Evolutionary conservation across 2,888 invertebrate genomes (phyloP).

Genomic region (Chymomyza procnemis): DNA sequence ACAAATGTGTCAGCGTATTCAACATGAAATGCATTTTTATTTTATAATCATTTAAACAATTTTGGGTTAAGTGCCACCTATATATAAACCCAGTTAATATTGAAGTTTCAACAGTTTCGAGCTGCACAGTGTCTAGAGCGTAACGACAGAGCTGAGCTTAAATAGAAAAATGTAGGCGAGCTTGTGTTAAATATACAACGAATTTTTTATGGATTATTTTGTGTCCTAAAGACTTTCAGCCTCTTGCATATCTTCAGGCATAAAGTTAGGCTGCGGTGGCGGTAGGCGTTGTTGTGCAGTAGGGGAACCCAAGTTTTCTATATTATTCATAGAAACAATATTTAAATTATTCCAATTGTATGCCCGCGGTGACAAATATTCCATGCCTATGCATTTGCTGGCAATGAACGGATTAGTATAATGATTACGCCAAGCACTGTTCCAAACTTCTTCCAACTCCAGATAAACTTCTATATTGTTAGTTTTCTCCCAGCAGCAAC

Average conservation of each 20-base stretch:
- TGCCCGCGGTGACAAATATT: conserved; percentile 7
- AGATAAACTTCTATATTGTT: conserved; percentile 28
- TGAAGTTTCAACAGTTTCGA: neutral
- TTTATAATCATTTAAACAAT: neutral
- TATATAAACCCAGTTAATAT: neutral
- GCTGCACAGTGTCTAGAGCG: neutral
- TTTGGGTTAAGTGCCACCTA: neutral
- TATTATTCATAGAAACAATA: conserved; percentile 1
- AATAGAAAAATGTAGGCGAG: neutral
- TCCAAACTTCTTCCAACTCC: conserved; percentile 35
- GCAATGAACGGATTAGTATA: conserved; percentile 28
- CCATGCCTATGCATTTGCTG: conserved; percentile 24
- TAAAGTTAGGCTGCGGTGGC: neutral
- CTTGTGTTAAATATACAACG: neutral
- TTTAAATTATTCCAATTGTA: neutral
- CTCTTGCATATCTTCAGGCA: neutral
- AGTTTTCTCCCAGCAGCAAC: neutral
- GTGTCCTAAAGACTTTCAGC: no score
- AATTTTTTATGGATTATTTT: neutral
- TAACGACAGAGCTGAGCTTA: conserved; percentile 12
- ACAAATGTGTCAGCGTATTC: neutral
- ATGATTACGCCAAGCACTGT: conserved; percentile 35
- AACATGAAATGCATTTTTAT: neutral
- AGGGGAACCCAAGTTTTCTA: conserved; percentile 21
- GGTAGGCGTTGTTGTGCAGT: neutral